A percentile compares a stretch with the other conserved stretches of the same genome.
phyloP scores from a whole-genome alignment of 2,888 invertebrate genomes.

The Zygogramma bicolorata region DNA sequence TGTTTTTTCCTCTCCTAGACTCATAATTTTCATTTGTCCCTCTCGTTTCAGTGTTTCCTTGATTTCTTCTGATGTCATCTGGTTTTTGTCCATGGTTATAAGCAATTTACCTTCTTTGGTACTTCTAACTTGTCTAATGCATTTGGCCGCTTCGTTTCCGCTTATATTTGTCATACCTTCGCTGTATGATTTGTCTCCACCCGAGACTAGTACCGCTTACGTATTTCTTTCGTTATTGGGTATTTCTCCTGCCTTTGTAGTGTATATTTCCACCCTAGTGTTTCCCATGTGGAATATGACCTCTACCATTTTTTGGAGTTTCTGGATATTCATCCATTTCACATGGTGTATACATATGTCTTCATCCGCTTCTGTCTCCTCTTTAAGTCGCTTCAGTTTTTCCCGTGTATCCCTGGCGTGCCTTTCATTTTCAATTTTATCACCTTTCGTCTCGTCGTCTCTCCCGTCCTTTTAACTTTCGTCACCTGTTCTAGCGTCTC shows the following conservation, averaged over 20 bases:
- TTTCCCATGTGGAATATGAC: not conserved
- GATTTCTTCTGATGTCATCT: not conserved
- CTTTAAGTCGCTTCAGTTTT: not conserved
- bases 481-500: conserved; percentile 21
- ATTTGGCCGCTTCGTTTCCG: not conserved
- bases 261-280: conserved; percentile 8
- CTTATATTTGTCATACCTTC: not conserved
- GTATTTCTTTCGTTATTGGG: not conserved
- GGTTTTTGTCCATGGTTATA: not conserved
- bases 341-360: not conserved
- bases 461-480: not conserved
- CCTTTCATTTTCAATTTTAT: conserved; percentile 1
- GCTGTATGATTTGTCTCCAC: not conserved
- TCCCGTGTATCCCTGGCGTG: not conserved
- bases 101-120: not conserved
- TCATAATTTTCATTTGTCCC: not conserved
- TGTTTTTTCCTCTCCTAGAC: not conserved
- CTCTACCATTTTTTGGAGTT: not conserved
- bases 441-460: not conserved
- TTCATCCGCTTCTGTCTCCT: not conserved
- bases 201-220: not conserved
- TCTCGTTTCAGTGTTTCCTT: not conserved
- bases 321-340: not conserved
- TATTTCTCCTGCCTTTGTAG: not conserved
- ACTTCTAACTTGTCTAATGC: not conserved